Base-by-base conservation (phyloP, 1,140 invertebrate genomes). In the Zaprionus camerounensis region DNA sequence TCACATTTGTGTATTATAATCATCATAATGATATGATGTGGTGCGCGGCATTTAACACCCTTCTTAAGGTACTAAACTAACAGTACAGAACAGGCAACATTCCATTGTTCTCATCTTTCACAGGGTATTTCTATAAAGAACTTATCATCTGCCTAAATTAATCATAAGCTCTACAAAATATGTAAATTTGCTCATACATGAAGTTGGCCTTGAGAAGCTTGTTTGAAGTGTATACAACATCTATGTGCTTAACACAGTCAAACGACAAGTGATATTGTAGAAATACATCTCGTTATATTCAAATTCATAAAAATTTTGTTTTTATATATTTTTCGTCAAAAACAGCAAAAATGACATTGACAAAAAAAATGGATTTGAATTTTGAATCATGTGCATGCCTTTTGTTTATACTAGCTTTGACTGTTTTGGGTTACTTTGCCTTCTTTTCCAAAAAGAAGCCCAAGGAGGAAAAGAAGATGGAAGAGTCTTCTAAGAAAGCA, bases 171-270 rank as follows among this genome's bases (percentile, higher is more conserved):
- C 5, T 55, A 12, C 28, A 56, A 56, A 15, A 28, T 15, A 24
- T 31, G 20, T 15, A 13, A 36, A 53, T 51, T 64, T 53, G 28
- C 46, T 36, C 34, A 17, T 51, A 55, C 44, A 64, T 20, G 11
- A 28, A 53, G 49, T 38, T 64, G 49, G 62, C 62, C 31, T 53
- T 64, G 62, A 64, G 36, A 38, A 36, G 2, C 13, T 6, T 64
- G 59, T 62, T 38, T 44, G 57, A 22, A 31, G 56, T 12, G 36
- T 38, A 12, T 59, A 59, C 22, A 22, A 22, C 20, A 12, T 7
- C 15, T 46, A 7, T 13, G 12, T 22, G 20, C 5, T 51, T 5
- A 20, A 36, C 15, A 15, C 7, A 36, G 28, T 64, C 46, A 53
- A 20, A 55, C n/a, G 34, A n/a, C 2, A 53, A 55, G 38, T 5